Conservation (phyloP, 2,888 invertebrate genomes). For the Sinhomidia bicolor region DNA sequence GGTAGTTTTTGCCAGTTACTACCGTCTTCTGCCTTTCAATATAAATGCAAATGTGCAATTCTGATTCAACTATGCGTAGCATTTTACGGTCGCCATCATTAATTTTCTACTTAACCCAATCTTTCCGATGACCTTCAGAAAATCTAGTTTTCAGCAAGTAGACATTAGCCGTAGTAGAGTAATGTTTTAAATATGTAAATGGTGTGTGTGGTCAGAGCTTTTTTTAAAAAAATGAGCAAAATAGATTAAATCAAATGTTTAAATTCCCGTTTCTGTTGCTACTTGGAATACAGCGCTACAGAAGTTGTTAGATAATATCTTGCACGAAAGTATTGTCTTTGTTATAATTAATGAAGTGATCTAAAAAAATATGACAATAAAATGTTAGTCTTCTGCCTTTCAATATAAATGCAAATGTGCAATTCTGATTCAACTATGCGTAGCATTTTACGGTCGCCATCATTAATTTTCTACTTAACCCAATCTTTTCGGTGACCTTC, state of each 20-base stretch:
- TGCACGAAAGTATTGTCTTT: constrained; percentile 23
- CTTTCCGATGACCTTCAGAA: background rate
- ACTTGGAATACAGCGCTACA: no score
- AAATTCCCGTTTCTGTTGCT: background rate
- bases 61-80: no score
- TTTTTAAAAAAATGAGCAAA: background rate
- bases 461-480: background rate
- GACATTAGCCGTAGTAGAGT: constrained; percentile 4
- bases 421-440: no score
- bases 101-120: background rate
- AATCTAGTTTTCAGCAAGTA: background rate
- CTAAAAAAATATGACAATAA: background rate
- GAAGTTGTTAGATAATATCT: no score
- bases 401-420: no score
- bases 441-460: background rate
- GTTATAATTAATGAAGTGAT: background rate
- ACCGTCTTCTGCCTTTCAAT: no score
- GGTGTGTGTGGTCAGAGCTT: constrained; percentile 28
- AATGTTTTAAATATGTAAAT: constrained; percentile 27
- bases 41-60: no score
- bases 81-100: background rate
- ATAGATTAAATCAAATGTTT: background rate
- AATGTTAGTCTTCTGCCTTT: no score
- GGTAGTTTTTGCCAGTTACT: no score
- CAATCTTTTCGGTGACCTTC: constrained; percentile 9